A percentile compares a stretch with the other conserved stretches of the same genome.
phyloP scores from a whole-genome alignment of 2,888 invertebrate genomes.

The Psylliodes chrysocephalus region DNA sequence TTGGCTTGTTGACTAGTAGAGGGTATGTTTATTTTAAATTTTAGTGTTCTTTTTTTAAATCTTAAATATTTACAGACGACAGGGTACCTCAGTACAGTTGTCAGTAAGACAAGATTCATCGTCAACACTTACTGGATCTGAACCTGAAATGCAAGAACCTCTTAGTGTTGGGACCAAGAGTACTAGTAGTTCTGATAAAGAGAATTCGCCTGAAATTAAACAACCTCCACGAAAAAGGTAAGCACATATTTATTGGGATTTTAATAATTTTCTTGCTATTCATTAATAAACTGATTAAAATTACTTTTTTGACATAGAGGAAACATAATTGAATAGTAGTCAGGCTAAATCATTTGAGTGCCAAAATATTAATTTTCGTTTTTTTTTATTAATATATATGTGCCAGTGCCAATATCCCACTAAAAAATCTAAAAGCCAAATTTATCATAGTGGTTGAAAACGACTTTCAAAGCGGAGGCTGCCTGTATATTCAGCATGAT shows the following conservation, averaged over 20 bases:
- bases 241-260: neutral
- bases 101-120: conserved; percentile 4
- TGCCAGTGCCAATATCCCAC: too few species aligned
- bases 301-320: neutral
- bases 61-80: neutral
- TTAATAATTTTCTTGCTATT: neutral
- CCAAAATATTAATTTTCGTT: neutral
- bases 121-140: neutral
- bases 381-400: neutral
- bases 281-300: neutral
- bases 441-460: too few species aligned
- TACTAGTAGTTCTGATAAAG: neutral
- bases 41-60: neutral
- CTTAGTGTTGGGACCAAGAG: neutral
- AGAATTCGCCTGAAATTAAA: conserved; percentile 2
- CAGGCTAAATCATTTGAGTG: neutral
- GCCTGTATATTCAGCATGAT: too few species aligned
- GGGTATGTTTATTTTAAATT: conserved; percentile 4
- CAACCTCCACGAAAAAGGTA: conserved; percentile 2
- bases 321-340: neutral
- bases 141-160: neutral
- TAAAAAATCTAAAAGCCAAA: too few species aligned
- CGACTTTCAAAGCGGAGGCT: too few species aligned
- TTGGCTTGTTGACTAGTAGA: neutral
- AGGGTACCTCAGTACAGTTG: neutral